Conservation (phyloP, 1,140 invertebrate species). For the Medauroidea extradentata region DNA sequence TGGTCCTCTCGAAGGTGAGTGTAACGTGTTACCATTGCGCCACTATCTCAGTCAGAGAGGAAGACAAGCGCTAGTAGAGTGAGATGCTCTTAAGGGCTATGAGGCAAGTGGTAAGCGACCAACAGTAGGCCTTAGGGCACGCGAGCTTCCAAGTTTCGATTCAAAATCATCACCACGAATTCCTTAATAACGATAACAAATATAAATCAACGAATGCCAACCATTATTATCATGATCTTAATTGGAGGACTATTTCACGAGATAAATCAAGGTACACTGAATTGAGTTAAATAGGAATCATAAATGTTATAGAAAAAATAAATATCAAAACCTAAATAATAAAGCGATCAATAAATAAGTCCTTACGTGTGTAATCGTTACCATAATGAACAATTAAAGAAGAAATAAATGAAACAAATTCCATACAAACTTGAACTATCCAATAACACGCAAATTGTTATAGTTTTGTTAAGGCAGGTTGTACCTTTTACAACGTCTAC, state of each 20-base stretch:
- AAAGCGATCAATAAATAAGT: constrained; percentile 52
- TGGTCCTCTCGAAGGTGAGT: too few species aligned
- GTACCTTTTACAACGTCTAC: too few species aligned
- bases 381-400: constrained; percentile 56
- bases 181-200: constrained; percentile 45
- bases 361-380: constrained; percentile 51
- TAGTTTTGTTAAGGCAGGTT: too few species aligned
- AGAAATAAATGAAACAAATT: constrained; percentile 56
- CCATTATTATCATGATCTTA: constrained; percentile 48
- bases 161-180: constrained; percentile 48
- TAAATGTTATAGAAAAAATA: constrained; percentile 60
- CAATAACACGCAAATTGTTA: too few species aligned
- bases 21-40: too few species aligned
- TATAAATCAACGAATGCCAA: constrained; percentile 40
- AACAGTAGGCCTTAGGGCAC: too few species aligned
- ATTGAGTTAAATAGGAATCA: constrained; percentile 56
- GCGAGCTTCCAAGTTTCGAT: too few species aligned
- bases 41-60: too few species aligned
- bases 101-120: too few species aligned
- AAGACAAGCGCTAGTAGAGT: too few species aligned
- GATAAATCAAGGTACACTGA: constrained; percentile 57
- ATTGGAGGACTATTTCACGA: constrained; percentile 52
- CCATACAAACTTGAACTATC: constrained; percentile 54
- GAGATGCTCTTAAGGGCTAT: too few species aligned
- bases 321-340: constrained; percentile 55